Conservation (phyloP, 2,888 invertebrate genomes). For the Panzeria rudis region DNA sequence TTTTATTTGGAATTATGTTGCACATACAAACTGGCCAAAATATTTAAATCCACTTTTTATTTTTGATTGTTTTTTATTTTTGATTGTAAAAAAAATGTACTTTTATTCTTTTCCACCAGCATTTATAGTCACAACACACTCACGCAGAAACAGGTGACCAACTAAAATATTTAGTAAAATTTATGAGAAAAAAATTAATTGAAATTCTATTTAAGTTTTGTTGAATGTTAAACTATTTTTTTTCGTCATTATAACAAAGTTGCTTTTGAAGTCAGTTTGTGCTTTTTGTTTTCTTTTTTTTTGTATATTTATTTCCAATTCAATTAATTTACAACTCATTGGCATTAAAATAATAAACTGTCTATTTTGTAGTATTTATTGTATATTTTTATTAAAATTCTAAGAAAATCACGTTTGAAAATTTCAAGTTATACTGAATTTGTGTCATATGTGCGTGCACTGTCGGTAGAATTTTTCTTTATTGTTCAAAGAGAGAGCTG, state of each 20-base stretch:
- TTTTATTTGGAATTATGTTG: neutral
- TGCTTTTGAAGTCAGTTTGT: conserved; percentile 37
- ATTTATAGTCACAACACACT: conserved; percentile 22
- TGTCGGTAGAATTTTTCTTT: neutral
- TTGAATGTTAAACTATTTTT: conserved; percentile 1
- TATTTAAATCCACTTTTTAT: conserved; percentile 6
- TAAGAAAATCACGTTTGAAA: conserved; percentile 14
- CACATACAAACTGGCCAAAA: neutral
- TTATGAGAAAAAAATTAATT: conserved; percentile 38
- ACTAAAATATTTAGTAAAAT: conserved; percentile 28
- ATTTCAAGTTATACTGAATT: neutral
- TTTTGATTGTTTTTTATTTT: neutral
- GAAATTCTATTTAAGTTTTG: conserved; percentile 52
- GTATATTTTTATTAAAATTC: conserved; percentile 51
- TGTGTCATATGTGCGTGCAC: neutral
- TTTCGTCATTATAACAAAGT: conserved; percentile 35
- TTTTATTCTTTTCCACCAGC: neutral
- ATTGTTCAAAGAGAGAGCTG: neutral
- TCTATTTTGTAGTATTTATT: conserved; percentile 10
- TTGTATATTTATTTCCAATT: conserved; percentile 23
- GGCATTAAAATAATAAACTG: conserved; percentile 31
- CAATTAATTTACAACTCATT: conserved; percentile 29
- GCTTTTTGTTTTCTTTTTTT: neutral
- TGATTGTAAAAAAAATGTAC: neutral
- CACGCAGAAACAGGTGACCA: conserved; percentile 45